phyloP scores from a whole-genome alignment of 2,888 invertebrate species.

The Limnephilus marmoratus region DNA sequence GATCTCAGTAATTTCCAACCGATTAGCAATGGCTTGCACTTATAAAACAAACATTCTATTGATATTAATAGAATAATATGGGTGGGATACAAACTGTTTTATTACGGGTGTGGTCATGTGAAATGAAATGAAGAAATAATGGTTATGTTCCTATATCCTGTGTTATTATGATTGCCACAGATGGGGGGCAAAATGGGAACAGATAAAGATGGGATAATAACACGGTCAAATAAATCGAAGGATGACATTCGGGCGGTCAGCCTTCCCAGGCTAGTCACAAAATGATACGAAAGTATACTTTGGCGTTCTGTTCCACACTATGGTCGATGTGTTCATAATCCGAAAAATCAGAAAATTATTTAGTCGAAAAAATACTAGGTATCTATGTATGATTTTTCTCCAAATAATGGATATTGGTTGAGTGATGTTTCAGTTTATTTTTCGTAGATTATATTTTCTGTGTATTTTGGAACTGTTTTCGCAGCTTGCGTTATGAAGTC shows the following conservation, averaged over 20 bases:
- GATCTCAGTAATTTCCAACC: not conserved
- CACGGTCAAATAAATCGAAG: not conserved
- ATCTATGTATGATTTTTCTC: too few species aligned
- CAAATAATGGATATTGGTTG: not conserved
- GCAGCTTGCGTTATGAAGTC: not conserved
- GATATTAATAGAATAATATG: not conserved
- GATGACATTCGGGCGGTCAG: not conserved
- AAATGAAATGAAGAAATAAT: not conserved
- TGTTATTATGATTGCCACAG: not conserved
- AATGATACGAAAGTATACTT: not conserved
- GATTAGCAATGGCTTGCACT: not conserved
- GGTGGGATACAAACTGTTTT: not conserved
- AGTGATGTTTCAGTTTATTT: not conserved
- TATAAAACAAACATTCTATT: not conserved
- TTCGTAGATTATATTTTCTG: not conserved
- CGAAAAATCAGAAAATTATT: too few species aligned
- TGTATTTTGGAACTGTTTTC: not conserved
- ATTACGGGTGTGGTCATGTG: not conserved
- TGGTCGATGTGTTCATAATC: too few species aligned
- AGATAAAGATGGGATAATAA: not conserved
- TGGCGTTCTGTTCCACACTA: too few species aligned
- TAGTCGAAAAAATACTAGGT: too few species aligned
- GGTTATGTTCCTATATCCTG: not conserved
- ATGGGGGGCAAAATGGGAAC: not conserved
- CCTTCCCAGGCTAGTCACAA: not conserved